Evolutionary conservation across 2,797 vertebrate species (phyloP).

Genomic region (Erethizon dorsatum): DNA sequence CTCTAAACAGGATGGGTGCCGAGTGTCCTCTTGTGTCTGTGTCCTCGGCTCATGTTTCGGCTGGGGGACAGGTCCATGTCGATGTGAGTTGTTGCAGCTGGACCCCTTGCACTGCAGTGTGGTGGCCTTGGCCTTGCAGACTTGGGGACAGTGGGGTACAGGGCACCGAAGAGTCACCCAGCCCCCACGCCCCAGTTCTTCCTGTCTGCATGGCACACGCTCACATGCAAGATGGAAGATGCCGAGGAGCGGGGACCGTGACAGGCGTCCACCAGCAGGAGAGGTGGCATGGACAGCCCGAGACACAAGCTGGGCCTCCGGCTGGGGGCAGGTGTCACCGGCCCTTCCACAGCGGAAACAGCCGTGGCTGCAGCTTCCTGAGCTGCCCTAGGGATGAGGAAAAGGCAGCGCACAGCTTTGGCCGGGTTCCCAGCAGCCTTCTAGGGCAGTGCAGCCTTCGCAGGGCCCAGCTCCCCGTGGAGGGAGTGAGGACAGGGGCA

Average conservation of each 20-base stretch:
- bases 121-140: not conserved
- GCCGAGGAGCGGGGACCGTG: not conserved
- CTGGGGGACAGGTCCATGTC: not conserved
- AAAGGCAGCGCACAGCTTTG: slow-evolving; percentile 73
- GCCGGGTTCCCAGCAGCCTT: slow-evolving; percentile 77
- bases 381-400: slow-evolving; percentile 66
- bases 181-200: not conserved
- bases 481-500: not conserved
- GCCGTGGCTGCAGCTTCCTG: slow-evolving; percentile 60
- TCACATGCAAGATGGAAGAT: not conserved
- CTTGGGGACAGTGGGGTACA: not conserved
- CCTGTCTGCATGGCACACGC: not conserved
- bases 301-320: not conserved
- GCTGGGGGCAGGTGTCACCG: not conserved
- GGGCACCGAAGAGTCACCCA: not conserved
- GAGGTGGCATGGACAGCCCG: too few species aligned
- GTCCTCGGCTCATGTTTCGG: not conserved
- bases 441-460: slow-evolving; percentile 68
- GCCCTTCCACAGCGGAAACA: not conserved
- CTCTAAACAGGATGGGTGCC: fast-evolving
- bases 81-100: not conserved
- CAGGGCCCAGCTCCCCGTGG: not conserved
- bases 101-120: fast-evolving
- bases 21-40: fast-evolving
- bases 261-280: not conserved